phyloP scores from a whole-genome alignment of 2,888 invertebrate species.

The Andrena trimmerana region DNA sequence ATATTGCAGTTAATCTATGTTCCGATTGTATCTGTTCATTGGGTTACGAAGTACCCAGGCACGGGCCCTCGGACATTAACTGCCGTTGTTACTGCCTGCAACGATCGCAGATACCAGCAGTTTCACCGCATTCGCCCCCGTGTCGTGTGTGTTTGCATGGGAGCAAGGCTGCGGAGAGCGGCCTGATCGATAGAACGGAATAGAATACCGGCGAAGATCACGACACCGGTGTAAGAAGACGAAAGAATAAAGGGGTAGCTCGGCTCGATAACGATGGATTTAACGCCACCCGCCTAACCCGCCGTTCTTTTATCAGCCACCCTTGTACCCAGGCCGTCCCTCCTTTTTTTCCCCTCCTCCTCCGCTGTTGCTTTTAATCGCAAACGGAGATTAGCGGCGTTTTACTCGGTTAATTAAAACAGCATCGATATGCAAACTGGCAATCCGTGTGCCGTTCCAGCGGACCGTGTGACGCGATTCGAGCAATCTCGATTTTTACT shows the following conservation, averaged over 20 bases:
- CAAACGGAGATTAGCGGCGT: conserved; percentile 38
- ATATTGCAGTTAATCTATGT: conserved; percentile 84
- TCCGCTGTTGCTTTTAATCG: conserved; percentile 17
- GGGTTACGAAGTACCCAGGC: conserved; percentile 82
- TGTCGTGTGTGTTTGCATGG: conserved; percentile 79
- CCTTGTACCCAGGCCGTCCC: neutral
- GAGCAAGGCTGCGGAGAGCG: conserved; percentile 69
- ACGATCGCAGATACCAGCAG: conserved; percentile 82
- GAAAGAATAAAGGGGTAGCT: conserved; percentile 47
- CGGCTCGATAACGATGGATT: conserved; percentile 61
- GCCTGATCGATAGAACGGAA: conserved; percentile 80
- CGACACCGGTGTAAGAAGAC: conserved; percentile 57
- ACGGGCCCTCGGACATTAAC: conserved; percentile 83
- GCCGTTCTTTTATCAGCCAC: conserved; percentile 31
- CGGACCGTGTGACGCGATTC: conserved; percentile 2
- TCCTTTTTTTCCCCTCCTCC: neutral
- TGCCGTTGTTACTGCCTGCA: conserved; percentile 83
- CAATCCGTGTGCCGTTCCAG: conserved; percentile 6
- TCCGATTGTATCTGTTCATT: conserved; percentile 84
- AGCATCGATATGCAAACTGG: conserved; percentile 40
- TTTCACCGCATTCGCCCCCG: conserved; percentile 80
- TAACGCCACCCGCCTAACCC: conserved; percentile 46
- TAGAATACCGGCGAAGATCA: conserved; percentile 74
- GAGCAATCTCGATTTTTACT: conserved; percentile 12
- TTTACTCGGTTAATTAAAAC: conserved; percentile 50